Conservation (phyloP, 2,888 invertebrate species). For the Fissipunctia ypsillon region DNA sequence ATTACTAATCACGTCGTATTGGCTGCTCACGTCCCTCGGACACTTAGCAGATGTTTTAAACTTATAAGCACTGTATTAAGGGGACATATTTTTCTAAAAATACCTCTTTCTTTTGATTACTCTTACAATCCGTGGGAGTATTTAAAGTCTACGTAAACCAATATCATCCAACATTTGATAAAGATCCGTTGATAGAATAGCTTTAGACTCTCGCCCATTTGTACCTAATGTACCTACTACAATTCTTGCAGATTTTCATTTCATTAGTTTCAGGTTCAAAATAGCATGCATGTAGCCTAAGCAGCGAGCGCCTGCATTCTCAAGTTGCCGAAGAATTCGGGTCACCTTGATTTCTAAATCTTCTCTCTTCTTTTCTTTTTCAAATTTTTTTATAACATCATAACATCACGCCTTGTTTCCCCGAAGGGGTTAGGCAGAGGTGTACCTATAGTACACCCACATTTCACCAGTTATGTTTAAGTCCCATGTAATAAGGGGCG, state of each 20-base stretch:
- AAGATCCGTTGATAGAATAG: background rate
- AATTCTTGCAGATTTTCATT: no score
- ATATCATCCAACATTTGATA: background rate
- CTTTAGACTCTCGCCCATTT: no score
- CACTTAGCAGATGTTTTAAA: background rate
- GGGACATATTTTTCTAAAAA: background rate
- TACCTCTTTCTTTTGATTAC: background rate
- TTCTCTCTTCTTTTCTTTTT: no score
- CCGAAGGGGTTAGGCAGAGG: no score
- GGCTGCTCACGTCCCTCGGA: no score
- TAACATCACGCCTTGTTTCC: no score
- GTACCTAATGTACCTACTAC: no score
- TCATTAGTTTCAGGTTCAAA: background rate
- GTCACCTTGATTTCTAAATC: background rate
- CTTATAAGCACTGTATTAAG: background rate
- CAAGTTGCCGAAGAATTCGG: background rate
- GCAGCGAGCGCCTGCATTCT: background rate
- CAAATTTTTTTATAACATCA: no score
- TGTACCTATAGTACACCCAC: no score
- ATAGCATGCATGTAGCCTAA: background rate
- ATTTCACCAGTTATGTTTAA: no score
- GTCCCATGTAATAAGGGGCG: no score
- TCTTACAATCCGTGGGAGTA: background rate
- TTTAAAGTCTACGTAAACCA: background rate
- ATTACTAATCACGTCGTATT: background rate